Percentiles rank a stretch among this genome's conserved stretches.
Conservation (phyloP, 2,797 vertebrate species). For the Bufotes viridis region DNA sequence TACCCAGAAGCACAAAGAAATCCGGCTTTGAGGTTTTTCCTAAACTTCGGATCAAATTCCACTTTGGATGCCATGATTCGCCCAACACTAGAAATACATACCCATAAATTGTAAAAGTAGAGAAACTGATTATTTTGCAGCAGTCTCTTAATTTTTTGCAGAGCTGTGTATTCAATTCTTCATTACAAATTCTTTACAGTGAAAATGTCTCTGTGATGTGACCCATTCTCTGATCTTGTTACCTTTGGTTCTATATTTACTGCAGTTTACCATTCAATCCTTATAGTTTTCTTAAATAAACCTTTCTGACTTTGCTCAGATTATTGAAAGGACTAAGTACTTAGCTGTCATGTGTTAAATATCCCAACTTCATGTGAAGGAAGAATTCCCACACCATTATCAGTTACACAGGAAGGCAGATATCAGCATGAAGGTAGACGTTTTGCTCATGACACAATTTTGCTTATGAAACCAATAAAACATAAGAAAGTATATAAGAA, state of each 20-base stretch:
- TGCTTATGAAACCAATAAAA: neutral
- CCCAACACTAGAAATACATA: no score
- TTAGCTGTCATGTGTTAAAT: conserved; percentile 9
- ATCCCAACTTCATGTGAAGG: neutral
- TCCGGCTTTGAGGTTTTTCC: no score
- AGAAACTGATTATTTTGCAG: no score
- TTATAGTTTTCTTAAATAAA: neutral
- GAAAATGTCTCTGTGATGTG: no score
- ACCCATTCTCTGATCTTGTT: neutral
- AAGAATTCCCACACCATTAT: neutral
- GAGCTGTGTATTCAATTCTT: no score
- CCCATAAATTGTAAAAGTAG: no score
- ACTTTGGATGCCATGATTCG: no score
- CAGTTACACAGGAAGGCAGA: neutral
- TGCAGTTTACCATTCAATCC: neutral
- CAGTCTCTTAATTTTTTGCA: no score
- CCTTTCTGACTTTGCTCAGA: neutral
- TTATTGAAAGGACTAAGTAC: neutral
- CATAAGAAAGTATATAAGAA: neutral
- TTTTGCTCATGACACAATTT: neutral
- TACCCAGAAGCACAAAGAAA: no score
- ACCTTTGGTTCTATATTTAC: neutral
- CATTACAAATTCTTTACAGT: no score
- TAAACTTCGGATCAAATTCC: no score
- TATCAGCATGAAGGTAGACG: neutral